These are phyloP conservation scores for Metacarcinus magister DNA, from an alignment of 2,888 invertebrate genomes.

Conservation along the genomic window DNA sequence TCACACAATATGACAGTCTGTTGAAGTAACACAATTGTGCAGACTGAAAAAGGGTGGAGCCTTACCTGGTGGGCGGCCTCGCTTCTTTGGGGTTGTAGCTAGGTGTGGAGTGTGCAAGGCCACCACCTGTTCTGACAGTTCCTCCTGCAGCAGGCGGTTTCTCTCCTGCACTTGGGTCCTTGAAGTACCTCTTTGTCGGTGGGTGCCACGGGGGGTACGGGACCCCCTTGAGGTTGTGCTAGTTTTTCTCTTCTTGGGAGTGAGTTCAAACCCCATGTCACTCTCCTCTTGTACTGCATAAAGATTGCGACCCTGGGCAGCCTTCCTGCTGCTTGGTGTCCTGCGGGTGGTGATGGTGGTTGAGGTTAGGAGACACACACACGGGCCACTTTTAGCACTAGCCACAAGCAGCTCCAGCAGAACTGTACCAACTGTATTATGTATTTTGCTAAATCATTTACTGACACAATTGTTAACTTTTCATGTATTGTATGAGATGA, in stretches of 20 bases:
- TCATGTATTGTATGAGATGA: not conserved
- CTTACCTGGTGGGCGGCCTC: constrained; percentile 62
- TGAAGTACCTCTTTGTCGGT: not conserved
- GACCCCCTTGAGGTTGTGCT: not conserved
- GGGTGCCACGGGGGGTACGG: not conserved
- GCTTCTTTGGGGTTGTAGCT: constrained; percentile 47
- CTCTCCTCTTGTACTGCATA: not conserved
- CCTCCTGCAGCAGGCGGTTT: constrained; percentile 18
- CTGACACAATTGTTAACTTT: not conserved
- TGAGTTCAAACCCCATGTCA: not conserved
- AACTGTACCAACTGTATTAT: not conserved
- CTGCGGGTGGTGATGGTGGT: not conserved
- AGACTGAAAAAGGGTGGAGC: not conserved
- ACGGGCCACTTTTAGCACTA: not conserved
- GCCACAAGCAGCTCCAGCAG: not conserved
- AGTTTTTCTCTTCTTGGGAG: not conserved
- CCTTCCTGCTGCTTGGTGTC: constrained; percentile 33
- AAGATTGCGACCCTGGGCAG: not conserved
- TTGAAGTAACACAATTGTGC: not conserved
- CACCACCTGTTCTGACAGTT: not conserved
- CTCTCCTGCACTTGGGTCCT: not conserved
- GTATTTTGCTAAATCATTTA: too few relatives aligned
- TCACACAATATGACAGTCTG: not conserved
- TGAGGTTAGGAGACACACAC: not conserved
- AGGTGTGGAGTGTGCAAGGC: not conserved